Evolutionary conservation across 2,113 vertebrate species (phyloP).

Genomic region (Mionectes macconnelli): DNA sequence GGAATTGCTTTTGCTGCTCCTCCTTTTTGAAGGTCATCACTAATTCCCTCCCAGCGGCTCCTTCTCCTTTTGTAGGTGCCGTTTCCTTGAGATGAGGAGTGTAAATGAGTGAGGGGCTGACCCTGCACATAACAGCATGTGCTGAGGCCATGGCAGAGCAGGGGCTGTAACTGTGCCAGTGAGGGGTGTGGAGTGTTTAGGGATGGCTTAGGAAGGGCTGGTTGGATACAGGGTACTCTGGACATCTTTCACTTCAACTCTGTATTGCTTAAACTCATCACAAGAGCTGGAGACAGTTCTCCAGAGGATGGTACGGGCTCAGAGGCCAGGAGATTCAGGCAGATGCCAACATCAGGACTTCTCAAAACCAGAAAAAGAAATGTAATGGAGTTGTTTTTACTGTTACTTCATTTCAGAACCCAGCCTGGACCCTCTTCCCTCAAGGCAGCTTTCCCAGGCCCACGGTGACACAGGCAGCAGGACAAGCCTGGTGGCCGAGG

Average conservation of each 20-base stretch:
- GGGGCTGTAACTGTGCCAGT: neutral
- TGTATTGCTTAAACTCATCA: neutral
- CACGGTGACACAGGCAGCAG: slow-evolving; percentile 43
- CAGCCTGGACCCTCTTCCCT: slow-evolving; percentile 77
- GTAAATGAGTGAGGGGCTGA: neutral
- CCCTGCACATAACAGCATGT: fast-evolving
- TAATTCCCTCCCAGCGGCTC: neutral
- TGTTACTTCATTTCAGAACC: slow-evolving; percentile 77
- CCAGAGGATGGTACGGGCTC: neutral
- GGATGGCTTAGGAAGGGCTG: neutral
- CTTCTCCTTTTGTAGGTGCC: neutral
- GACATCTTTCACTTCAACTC: neutral
- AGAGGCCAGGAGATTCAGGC: neutral
- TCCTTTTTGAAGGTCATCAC: neutral
- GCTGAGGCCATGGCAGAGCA: neutral
- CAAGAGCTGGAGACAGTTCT: neutral
- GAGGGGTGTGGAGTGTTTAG: neutral
- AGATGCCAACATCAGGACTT: neutral
- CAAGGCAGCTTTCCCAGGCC: slow-evolving; percentile 63
- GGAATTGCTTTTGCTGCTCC: neutral
- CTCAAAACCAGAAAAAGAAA: neutral
- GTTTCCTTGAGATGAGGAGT: neutral
- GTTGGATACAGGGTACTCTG: neutral
- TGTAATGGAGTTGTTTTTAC: neutral
- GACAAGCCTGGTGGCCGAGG: slow-evolving; percentile 74